Percentiles rank a stretch among this genome's conserved stretches.
Evolutionary conservation across 2,888 invertebrate species (phyloP).

Genomic region (Amaurobius ferox): DNA sequence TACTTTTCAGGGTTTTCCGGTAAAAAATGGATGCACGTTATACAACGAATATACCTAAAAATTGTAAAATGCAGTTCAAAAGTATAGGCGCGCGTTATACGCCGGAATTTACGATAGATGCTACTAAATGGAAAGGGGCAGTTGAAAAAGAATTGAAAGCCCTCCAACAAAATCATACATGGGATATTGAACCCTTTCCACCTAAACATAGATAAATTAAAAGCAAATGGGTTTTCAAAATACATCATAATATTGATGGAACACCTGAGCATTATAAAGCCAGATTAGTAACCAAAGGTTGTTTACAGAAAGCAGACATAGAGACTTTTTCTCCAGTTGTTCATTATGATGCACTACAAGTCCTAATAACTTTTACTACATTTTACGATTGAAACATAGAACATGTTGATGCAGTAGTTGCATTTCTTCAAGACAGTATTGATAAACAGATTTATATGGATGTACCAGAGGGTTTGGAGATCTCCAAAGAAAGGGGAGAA

Average conservation of each 20-base stretch:
- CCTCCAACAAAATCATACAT: slow-evolving; percentile 72
- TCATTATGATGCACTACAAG: slow-evolving; percentile 58
- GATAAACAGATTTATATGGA: slow-evolving; percentile 73
- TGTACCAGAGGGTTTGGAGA: slow-evolving; percentile 1
- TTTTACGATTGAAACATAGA: slow-evolving; percentile 51
- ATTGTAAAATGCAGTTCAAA: no score
- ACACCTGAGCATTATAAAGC: slow-evolving; percentile 73
- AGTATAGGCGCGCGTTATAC: no score
- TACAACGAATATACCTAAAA: no score
- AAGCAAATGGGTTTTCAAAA: no score
- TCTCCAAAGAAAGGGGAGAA: slow-evolving; percentile 55
- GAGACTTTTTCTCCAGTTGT: slow-evolving; percentile 74
- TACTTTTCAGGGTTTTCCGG: no score
- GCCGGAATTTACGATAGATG: no score
- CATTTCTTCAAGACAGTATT: no score
- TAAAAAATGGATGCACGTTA: no score
- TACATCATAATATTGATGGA: slow-evolving; percentile 70
- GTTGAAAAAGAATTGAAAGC: slow-evolving; percentile 52
- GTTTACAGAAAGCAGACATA: slow-evolving; percentile 64
- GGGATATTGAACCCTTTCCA: slow-evolving; percentile 70
- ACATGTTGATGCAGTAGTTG: slow-evolving; percentile 74
- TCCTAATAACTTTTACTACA: slow-evolving; percentile 69
- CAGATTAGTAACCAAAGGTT: slow-evolving; percentile 74
- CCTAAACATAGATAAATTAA: slow-evolving; percentile 65
- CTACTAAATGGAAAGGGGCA: slow-evolving; percentile 68